phyloP scores from a whole-genome alignment of 2,888 invertebrate genomes.

The Nipponacmea schrenckii region DNA sequence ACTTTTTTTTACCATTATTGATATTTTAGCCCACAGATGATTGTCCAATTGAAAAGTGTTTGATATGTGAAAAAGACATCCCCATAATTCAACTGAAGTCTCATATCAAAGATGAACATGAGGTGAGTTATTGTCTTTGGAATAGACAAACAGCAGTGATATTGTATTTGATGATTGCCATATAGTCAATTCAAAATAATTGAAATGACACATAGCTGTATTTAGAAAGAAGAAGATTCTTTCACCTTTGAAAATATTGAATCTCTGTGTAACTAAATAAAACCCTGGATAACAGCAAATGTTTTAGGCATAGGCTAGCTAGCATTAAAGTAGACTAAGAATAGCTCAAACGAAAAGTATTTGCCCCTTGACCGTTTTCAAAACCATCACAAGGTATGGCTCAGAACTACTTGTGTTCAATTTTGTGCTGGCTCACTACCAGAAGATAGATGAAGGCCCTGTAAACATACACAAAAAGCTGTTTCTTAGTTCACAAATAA shows the following conservation, averaged over 20 bases:
- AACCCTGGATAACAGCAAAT: conserved; percentile 4
- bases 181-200: conserved; percentile 3
- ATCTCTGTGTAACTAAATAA: conserved; percentile 7
- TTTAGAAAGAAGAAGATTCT: conserved; percentile 6
- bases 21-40: conserved; percentile 8
- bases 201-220: neutral
- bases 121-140: conserved; percentile 4
- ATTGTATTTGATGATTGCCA: neutral
- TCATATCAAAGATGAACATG: neutral
- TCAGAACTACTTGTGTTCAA: conserved; percentile 1
- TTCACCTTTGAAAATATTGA: conserved; percentile 6
- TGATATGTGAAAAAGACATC: conserved; percentile 2
- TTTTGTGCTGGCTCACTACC: neutral
- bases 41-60: conserved; percentile 6
- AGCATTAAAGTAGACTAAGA: conserved; percentile 9
- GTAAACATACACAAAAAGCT: neutral
- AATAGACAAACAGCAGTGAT: conserved; percentile 5
- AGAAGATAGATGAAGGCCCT: conserved; percentile 3
- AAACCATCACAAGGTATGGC: neutral
- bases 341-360: neutral
- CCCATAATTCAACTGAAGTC: conserved; percentile 8
- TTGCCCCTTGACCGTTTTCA: conserved; percentile 1
- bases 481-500: neutral
- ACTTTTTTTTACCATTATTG: conserved; percentile 1
- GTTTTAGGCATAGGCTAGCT: conserved; percentile 3